Evolutionary conservation across 2,888 invertebrate genomes (phyloP), one percentile per base, ranked within the genome.

Genomic region (Drosophila glabriapex): DNA sequence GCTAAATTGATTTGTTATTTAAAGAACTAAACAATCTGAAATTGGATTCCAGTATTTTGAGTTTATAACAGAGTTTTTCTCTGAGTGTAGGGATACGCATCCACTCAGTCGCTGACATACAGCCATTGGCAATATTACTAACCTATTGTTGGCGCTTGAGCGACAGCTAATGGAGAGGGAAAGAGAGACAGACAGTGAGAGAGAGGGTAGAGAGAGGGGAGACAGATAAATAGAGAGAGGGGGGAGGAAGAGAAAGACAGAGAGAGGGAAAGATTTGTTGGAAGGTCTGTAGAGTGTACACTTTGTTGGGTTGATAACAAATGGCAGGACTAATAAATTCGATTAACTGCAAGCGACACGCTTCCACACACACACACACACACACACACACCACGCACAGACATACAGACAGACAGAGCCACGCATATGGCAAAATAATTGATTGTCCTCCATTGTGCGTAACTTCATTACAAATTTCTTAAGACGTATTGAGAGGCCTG

Each of bases 281-380:
- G 19, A 41, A 46, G 35, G 61, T 28, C 61, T 72, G 73, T 56
- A 69, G 39, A 28, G 56, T 37, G 58, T 58, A 43, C 73, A 80
- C 77, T 74, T 74, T 76, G 83, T 80, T 83, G 67, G 52, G 63
- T 70, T 78, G 68, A 80, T 80, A 80, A 80, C 80, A 80, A 80
- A 80, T 82, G 76, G 72, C 76, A 69, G 79, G 29, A 73, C 89
- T 83, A 90, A 85, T 90, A 90, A 90, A 85, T 85, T 85, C 85
- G 85, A 85, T 85, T 85, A 90, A 80, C 87, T 85, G 83, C 86
- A 69, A 69, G 78, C 60, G 70, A 76, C 64, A 68, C 67, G 65
- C 76, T 65, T 46, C 41, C 43, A 46, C 56, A n/a, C 54, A 41
- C 41, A 52, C 46, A 25, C 41, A 14, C 46, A 29, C 28, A 19